A percentile compares a stretch with the other conserved stretches of the same genome.
phyloP scores from a whole-genome alignment of 2,113 vertebrate species.

The Verasper variegatus region DNA sequence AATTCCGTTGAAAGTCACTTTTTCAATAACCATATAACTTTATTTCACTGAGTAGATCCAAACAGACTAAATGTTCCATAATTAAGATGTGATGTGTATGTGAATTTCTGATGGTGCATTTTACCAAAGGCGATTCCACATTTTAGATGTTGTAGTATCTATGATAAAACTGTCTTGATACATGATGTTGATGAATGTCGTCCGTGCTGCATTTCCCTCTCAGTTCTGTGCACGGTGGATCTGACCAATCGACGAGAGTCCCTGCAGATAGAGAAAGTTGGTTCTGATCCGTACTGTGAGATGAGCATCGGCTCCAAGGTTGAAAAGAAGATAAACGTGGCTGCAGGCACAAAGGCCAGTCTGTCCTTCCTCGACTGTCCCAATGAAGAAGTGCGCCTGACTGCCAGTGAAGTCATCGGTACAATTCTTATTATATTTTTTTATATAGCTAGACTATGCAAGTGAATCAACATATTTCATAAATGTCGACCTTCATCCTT shows the following conservation, averaged over 20 bases:
- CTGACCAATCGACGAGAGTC: slow-evolving; percentile 79
- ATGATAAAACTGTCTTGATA: too few relatives aligned
- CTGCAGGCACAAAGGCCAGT: slow-evolving; percentile 71
- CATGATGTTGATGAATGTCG: too few relatives aligned
- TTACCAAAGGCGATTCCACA: too few relatives aligned
- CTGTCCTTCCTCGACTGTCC: slow-evolving; percentile 90
- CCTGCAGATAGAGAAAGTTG: slow-evolving; percentile 81
- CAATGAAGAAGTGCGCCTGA: slow-evolving; percentile 82
- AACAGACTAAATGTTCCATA: too few relatives aligned
- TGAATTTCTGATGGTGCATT: too few relatives aligned
- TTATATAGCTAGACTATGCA: too few relatives aligned
- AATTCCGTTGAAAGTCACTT: too few relatives aligned
- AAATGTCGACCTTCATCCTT: too few relatives aligned
- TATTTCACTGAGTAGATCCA: too few relatives aligned
- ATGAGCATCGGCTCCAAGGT: slow-evolving; percentile 84
- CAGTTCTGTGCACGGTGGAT: slow-evolving; percentile 84
- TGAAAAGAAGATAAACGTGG: slow-evolving; percentile 77
- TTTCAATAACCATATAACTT: too few relatives aligned
- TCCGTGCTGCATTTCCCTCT: slow-evolving; percentile 10
- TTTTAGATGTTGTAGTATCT: too few relatives aligned
- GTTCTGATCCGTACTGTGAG: slow-evolving; percentile 79
- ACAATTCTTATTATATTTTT: slow-evolving; percentile 7
- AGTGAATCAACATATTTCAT: neutral
- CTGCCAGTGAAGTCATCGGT: slow-evolving; percentile 81
- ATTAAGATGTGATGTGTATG: too few relatives aligned